Conservation (phyloP, 1,140 invertebrate genomes). For the Chlorops oryzae region DNA sequence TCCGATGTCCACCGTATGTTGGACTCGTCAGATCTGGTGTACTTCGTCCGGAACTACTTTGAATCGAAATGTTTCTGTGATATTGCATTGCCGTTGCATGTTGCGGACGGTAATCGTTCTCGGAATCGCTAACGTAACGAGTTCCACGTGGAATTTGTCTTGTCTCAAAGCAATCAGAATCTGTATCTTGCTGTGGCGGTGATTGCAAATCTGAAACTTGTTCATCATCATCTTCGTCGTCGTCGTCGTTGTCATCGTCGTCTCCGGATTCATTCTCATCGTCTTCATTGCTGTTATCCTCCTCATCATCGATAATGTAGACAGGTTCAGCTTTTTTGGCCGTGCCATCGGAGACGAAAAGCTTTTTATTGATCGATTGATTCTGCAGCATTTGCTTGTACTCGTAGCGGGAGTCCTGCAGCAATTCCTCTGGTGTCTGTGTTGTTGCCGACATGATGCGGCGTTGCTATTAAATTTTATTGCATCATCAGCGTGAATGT, state of each 20-base stretch:
- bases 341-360: too few relatives aligned
- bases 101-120: slow-evolving; percentile 32
- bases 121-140: slow-evolving; percentile 43
- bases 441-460: too few relatives aligned
- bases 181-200: slow-evolving; percentile 34
- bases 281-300: slow-evolving; percentile 17
- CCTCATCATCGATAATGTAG: slow-evolving; percentile 41
- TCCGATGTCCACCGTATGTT: slow-evolving; percentile 32
- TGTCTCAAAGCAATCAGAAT: slow-evolving; percentile 34
- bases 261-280: slow-evolving; percentile 24
- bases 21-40: slow-evolving; percentile 25
- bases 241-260: slow-evolving; percentile 16
- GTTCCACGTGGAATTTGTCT: slow-evolving; percentile 17
- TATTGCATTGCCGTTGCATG: slow-evolving; percentile 22
- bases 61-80: neutral
- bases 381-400: slow-evolving; percentile 36
- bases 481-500: too few relatives aligned
- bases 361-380: slow-evolving; percentile 23
- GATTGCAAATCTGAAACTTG: slow-evolving; percentile 27
- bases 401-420: slow-evolving; percentile 29
- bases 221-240: slow-evolving; percentile 18
- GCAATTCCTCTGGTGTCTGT: slow-evolving; percentile 29
- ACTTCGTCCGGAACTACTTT: slow-evolving; percentile 31
- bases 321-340: slow-evolving; percentile 37
- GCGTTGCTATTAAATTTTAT: slow-evolving; percentile 35